These are phyloP conservation scores for Phalacrocorax aristotelis DNA, from an alignment of 2,113 vertebrate genomes.

Conservation along the genomic window DNA sequence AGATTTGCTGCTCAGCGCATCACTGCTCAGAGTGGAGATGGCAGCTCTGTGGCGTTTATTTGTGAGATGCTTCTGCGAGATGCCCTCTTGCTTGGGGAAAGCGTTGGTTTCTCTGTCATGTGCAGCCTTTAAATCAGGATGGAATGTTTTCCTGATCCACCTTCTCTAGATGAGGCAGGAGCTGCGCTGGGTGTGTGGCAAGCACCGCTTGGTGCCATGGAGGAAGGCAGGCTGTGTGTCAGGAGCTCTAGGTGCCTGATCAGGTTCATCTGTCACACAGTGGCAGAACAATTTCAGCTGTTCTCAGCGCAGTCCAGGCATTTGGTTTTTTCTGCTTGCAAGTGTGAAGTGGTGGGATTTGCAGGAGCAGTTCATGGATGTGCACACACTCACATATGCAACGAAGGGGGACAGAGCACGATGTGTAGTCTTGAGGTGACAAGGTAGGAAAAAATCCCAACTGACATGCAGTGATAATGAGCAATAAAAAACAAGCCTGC, in stretches of 20 bases:
- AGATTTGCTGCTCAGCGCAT: not conserved
- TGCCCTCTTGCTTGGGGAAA: not conserved
- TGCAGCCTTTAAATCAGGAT: not conserved
- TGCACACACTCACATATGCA: fast-evolving
- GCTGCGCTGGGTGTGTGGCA: not conserved
- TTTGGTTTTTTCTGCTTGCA: not conserved
- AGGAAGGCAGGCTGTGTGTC: no score
- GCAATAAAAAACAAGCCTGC: constrained; percentile 27
- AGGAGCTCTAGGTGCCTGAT: not conserved
- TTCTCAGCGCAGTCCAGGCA: fast-evolving
- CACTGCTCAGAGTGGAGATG: not conserved
- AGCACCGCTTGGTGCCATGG: fast-evolving
- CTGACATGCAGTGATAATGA: not conserved
- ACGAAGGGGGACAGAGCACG: not conserved
- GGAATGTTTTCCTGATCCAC: not conserved
- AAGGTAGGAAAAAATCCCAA: not conserved
- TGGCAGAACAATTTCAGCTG: not conserved
- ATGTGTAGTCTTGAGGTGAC: not conserved
- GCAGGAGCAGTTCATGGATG: not conserved
- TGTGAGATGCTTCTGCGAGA: not conserved
- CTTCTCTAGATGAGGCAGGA: not conserved
- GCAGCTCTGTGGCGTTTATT: not conserved
- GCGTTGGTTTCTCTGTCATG: not conserved
- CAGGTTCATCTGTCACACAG: fast-evolving
- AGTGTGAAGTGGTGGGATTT: not conserved